Conservation (phyloP, 2,113 vertebrate genomes). For the Rhinoptilus africanus region DNA sequence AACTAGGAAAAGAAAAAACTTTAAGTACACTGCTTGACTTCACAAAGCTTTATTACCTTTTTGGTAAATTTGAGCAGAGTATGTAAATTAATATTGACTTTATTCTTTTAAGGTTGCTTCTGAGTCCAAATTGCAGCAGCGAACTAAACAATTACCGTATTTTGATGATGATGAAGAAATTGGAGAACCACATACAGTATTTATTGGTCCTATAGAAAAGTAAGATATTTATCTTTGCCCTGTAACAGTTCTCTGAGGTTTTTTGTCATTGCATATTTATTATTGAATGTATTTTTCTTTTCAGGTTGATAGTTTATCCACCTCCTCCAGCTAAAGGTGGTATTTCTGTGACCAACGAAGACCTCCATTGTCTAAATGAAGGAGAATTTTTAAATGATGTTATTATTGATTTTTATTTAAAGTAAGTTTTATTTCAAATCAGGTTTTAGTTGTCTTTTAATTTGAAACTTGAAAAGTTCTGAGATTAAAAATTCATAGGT, state of each 20-base stretch:
- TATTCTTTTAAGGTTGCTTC: conserved; percentile 66
- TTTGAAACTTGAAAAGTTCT: background rate
- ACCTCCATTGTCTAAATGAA: conserved; percentile 96
- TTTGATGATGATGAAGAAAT: conserved; percentile 90
- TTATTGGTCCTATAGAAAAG: conserved; percentile 94
- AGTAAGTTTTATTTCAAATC: conserved; percentile 80
- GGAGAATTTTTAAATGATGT: conserved; percentile 99
- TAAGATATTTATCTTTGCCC: conserved; percentile 68
- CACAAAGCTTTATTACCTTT: background rate
- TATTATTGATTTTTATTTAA: conserved; percentile 99
- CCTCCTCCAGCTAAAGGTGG: conserved; percentile 96
- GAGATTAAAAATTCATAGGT: background rate
- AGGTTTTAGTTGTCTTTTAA: background rate
- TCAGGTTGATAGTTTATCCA: conserved; percentile 94
- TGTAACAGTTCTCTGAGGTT: background rate
- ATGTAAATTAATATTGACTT: conserved; percentile 7
- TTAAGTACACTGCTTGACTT: background rate
- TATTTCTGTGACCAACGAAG: conserved; percentile 96
- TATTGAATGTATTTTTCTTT: conserved; percentile 26
- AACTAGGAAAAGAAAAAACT: background rate
- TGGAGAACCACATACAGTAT: conserved; percentile 88
- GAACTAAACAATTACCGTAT: conserved; percentile 76
- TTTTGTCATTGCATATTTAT: background rate
- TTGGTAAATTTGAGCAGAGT: background rate
- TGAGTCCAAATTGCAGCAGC: conserved; percentile 77